phyloP scores from a whole-genome alignment of 2,888 invertebrate species.

The Vannuccia rotundouncinata region DNA sequence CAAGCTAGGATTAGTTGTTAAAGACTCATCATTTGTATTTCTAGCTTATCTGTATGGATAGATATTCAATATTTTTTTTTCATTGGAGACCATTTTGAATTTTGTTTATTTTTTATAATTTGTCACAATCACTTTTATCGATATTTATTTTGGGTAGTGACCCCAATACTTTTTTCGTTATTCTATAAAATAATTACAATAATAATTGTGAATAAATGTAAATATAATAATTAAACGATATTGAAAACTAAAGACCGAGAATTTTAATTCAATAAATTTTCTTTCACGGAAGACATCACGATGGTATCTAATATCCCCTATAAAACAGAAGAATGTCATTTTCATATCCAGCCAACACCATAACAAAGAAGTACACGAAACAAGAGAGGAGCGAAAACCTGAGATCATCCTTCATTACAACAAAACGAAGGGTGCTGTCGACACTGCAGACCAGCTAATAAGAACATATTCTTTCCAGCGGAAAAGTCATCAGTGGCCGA shows the following conservation, averaged over 20 bases:
- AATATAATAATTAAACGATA: no score
- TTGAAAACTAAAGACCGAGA: no score
- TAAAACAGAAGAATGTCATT: background rate
- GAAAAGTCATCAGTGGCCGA: background rate
- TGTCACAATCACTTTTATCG: background rate
- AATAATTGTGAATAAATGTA: no score
- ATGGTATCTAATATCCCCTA: no score
- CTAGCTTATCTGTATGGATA: background rate
- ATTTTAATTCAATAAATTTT: no score
- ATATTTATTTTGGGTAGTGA: no score
- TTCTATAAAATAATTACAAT: no score
- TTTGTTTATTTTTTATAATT: background rate
- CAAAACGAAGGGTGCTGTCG: slow-evolving; percentile 32
- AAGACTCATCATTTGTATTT: background rate
- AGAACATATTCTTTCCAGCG: slow-evolving; percentile 21
- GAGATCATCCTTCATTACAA: slow-evolving; percentile 26
- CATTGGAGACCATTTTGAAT: background rate
- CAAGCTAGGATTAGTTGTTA: background rate
- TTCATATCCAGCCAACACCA: background rate
- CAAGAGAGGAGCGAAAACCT: background rate
- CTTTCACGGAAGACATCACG: no score
- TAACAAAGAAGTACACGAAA: background rate
- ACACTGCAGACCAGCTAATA: slow-evolving; percentile 19
- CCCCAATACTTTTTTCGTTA: no score
- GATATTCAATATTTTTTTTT: background rate